Evolutionary conservation across 2,113 vertebrate species (phyloP), one percentile per base, ranked within the genome.

Genomic region (Agapornis roseicollis): DNA sequence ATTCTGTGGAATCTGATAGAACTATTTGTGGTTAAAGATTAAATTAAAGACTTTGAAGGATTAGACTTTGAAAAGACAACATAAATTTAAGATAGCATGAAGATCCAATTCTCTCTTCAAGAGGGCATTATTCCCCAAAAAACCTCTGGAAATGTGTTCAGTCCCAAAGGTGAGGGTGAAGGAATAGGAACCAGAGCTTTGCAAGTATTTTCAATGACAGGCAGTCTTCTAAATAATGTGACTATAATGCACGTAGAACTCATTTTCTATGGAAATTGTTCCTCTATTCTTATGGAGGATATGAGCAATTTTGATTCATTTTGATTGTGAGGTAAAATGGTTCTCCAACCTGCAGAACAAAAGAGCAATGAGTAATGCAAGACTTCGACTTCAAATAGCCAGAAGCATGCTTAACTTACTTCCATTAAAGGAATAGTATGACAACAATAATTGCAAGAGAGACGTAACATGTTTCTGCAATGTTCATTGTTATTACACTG

Each of bases 381-480:
- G 55, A 60, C 33, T 79, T 55, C 60, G 28, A 29, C 49, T 94
- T 80, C 55, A 46, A 70, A 80, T 49, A 74, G 52, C 42, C 46
- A 78, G 41, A 80, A 92, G 23, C 16, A 25, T 24, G 15, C 65
- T 79, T 58, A 84, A 39, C 10, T 88, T 79, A 49, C 25, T 93
- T 78, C 92, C 56, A 64, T 86, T 96, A 92, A 90, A 92, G 69
- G 77, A 78, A 81, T 29, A 81, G 23, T 55, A 10, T 80, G 65
- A 37, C 65, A 89, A 29, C 39, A 87, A 5, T 53, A 81, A 53
- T 12, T 65, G 4, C 79, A 58, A 52, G 24, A 49, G 50, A 63
- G 33, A 53, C 1, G 1, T 50, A 56, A 42, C 7, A 12, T 20
- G 7, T 58, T 95, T 86, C 79, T 80, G 29, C 1, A 4, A 3